Conservation (phyloP, 2,888 invertebrate genomes). For the Aporophyla lueneburgensis region DNA sequence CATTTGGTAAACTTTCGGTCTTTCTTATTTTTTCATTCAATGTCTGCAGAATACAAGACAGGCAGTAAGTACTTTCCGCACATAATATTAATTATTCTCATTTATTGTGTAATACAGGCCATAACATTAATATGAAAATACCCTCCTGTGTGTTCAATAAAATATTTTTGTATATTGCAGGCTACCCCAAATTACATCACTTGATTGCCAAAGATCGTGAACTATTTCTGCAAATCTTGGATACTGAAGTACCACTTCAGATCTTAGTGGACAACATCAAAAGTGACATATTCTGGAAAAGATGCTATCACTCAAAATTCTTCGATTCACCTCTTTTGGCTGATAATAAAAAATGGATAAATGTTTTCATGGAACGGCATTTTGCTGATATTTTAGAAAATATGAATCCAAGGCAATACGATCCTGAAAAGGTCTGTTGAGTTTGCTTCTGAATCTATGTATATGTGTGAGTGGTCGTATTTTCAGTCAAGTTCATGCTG, state of each 20-base stretch:
- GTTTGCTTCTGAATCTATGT: background rate
- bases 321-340: conserved; percentile 74
- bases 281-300: conserved; percentile 88
- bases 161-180: conserved; percentile 64
- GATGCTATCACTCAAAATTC: conserved; percentile 84
- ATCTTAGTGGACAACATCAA: conserved; percentile 87
- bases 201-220: conserved; percentile 85
- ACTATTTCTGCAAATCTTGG: conserved; percentile 83
- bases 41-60: background rate
- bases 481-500: background rate
- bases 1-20: background rate
- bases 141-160: background rate
- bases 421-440: conserved; percentile 85
- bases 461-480: background rate
- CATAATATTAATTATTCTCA: background rate
- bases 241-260: conserved; percentile 83
- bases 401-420: conserved; percentile 87
- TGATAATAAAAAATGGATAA: conserved; percentile 83
- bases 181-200: conserved; percentile 80
- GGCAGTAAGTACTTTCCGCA: background rate
- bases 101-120: background rate
- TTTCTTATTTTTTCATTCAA: background rate
- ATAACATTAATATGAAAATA: background rate
- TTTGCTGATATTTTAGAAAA: conserved; percentile 87
- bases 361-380: conserved; percentile 86